Percentiles rank a stretch among this genome's conserved stretches.
phyloP scores from a whole-genome alignment of 30 jellyfish, hydroid and myxozoan species.

The Hydractinia symbiolongicarpus region DNA sequence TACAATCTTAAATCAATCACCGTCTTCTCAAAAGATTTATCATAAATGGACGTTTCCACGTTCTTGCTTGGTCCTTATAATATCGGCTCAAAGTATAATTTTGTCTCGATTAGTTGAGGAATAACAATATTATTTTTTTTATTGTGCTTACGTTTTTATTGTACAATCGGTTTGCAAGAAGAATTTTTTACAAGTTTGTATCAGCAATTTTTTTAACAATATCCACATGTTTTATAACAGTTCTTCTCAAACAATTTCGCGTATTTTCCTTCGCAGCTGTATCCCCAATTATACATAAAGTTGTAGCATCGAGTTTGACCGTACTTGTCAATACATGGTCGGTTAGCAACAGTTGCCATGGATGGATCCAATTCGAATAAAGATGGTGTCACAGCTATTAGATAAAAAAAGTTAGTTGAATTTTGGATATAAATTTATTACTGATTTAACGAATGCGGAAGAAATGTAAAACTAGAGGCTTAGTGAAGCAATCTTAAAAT shows the following conservation, averaged over 20 bases:
- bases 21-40: no score
- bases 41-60: no score
- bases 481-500: no score
- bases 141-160: no score
- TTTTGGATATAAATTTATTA: background rate
- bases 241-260: background rate
- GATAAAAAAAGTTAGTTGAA: background rate
- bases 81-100: no score
- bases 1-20: no score
- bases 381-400: background rate
- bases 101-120: no score
- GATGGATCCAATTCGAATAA: background rate
- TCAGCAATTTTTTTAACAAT: conserved; percentile 6
- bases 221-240: conserved; percentile 16
- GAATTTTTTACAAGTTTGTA: background rate
- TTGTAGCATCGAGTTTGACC: conserved; percentile 4
- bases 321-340: background rate
- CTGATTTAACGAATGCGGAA: background rate
- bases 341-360: background rate
- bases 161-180: no score
- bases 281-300: conserved; percentile 12
- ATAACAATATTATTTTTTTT: no score
- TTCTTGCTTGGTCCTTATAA: no score
- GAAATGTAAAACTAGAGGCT: no score
- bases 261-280: conserved; percentile 6